Base-by-base conservation (phyloP, 2,888 invertebrate genomes). In the Trichogramma dendrolimi region DNA sequence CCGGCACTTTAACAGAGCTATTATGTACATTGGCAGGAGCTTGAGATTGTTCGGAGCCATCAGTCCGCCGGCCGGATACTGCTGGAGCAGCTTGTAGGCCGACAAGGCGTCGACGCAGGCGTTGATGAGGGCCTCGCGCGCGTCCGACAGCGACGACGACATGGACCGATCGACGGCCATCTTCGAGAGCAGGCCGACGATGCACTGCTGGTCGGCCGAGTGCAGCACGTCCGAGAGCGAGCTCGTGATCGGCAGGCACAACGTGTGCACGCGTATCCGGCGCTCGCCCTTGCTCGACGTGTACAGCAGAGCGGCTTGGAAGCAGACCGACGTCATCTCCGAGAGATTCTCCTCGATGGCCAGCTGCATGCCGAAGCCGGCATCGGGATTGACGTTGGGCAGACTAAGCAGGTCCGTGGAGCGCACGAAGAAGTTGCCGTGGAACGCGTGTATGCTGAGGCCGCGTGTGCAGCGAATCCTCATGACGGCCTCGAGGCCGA, bases 401-500 rank as follows among this genome's bases (percentile, higher is more conserved):
- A 99, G 81, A 8, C 96, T 94, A 61, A 99, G 82, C 60, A 99
- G 83, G 82, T 99, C 98, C 4, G 97, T 96, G 0, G 98, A 97
- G 4, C 99, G 87, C 55, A 99, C 98, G 81, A 99, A 99, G 86
- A 97, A 97, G 81, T 98, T 98, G 48, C 99, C 99, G 82, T 98
- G 97, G 87, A 99, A 99, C 75, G 96, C 95, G 81, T 98, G 96
- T 72, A 99, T 94, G 40, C 93, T 86, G 61, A 99, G 83, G 11
- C 98, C 97, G 75, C 90, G 87, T 2, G 96, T 94, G 76, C 96
- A 97, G 5, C 98, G 85, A 68, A 99, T 90, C 71, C 99, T 84
- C 94, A 99, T 95, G 38, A 99, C 99, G 5, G 99, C 95, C 79
- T 99, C 99, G 79, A 99, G 97, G 53, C 99, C 99, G 68, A 99